Evolutionary conservation across 2,797 vertebrate genomes (phyloP).

Genomic region (Rhinella marina): DNA sequence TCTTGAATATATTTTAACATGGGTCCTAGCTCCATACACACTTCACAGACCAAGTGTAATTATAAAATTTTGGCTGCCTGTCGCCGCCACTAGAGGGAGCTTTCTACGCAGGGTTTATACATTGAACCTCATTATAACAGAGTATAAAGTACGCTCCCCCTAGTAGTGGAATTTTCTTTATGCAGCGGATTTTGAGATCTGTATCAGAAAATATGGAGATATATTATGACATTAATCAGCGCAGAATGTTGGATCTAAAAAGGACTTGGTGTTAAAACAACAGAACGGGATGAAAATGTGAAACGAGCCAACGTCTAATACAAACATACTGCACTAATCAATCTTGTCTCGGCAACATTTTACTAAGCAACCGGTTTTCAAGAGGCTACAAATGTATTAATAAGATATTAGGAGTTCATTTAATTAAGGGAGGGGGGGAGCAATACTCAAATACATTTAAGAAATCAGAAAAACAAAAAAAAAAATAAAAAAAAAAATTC

Average conservation of each 20-base stretch:
- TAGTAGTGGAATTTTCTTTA: too few relatives aligned
- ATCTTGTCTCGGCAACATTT: too few relatives aligned
- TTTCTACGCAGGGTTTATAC: too few relatives aligned
- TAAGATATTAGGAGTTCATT: background rate
- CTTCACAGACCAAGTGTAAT: too few relatives aligned
- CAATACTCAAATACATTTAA: conserved; percentile 44
- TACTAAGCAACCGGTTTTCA: background rate
- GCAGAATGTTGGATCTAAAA: background rate
- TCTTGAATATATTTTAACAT: too few relatives aligned
- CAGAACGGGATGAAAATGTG: background rate
- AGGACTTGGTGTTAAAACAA: background rate
- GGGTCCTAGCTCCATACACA: too few relatives aligned
- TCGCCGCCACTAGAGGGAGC: too few relatives aligned
- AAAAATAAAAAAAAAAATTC: background rate
- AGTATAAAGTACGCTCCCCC: too few relatives aligned
- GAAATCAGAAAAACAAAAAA: background rate
- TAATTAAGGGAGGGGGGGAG: background rate
- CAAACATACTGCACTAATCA: background rate
- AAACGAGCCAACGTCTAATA: background rate
- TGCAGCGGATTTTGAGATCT: too few relatives aligned
- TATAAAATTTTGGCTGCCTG: too few relatives aligned
- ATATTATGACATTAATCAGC: background rate
- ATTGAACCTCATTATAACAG: too few relatives aligned
- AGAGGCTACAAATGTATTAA: background rate
- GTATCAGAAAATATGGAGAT: background rate